Base-by-base conservation (phyloP, 37 sponge, comb jelly and placozoan species). In the Cliona cf. orientalis region DNA sequence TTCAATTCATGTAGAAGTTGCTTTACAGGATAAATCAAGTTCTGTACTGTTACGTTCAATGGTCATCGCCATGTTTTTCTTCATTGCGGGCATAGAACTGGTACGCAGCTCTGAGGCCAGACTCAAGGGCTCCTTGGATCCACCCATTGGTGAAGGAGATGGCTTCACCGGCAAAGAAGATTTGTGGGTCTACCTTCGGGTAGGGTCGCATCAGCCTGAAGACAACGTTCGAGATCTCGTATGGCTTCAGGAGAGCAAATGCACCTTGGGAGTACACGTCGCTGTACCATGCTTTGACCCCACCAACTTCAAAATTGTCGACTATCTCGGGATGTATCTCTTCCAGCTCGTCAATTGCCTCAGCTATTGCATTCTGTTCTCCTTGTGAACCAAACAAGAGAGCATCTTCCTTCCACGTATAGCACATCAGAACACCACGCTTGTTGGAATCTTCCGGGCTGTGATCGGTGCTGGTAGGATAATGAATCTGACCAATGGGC, bases 41-140 rank as follows among this genome's bases (percentile, higher is more conserved):
- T 19, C 55, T 49, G 17, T 49, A 49, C 55, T 49, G 17, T 17
- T 49, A 49, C n/a, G n/a, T n/a, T 61, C 7, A 12, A 61, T 61
- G 28, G 63, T 59, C 26, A 71, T 39, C 23, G n/a, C 36, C 17
- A 56, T 46, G 65, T 28, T 71, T 25, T 14, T 31, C 42, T 55
- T 90, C 90, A 57, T 84, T 90, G 5, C 66, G 41, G 46, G 56
- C 68, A 64, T 84, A 84, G 31, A 90, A 84, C 70, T 90, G 85
- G 62, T 84, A 90, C 28, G 91, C 86, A 26, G 91, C 86, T 28
- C 91, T 42, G 26, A 91, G 39, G 4, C 82, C 81, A 75, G 86
- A 86, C 65, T 81, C 81, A 12, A 91, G 71, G 14, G 91, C 91
- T 42, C 91, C 91, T 58, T 91, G 91, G 36, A 91, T 91, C 91